These are phyloP conservation scores for Oxygymnocypris stewartii DNA, from an alignment of 2,113 vertebrate species.

Conservation along the genomic window DNA sequence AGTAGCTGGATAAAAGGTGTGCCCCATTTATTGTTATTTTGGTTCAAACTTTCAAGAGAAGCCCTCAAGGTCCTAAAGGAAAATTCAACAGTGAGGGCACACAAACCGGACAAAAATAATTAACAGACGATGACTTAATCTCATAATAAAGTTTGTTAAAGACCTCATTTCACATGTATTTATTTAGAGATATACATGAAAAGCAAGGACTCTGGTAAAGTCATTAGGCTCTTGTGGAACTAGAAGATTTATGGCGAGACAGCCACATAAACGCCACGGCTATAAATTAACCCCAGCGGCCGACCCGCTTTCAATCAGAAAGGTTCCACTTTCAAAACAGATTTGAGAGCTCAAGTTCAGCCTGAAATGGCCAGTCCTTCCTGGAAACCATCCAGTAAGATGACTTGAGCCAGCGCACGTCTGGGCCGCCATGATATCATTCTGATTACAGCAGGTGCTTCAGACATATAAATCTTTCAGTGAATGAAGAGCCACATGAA, in stretches of 20 bases:
- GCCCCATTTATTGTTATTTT: constrained; percentile 13
- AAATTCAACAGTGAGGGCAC: background rate
- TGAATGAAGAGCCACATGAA: background rate
- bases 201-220: constrained; percentile 55
- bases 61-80: constrained; percentile 11
- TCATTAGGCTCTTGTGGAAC: constrained; percentile 53
- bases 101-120: constrained; percentile 35
- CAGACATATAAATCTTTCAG: constrained; percentile 1
- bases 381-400: constrained; percentile 18
- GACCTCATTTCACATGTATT: constrained; percentile 35
- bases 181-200: constrained; percentile 38
- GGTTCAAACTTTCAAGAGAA: background rate
- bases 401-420: constrained; percentile 20
- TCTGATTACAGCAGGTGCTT: constrained; percentile 31
- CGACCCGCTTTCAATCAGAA: constrained; percentile 33
- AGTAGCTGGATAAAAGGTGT: background rate
- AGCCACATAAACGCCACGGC: constrained; percentile 54
- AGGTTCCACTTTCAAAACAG: constrained; percentile 43
- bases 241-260: constrained; percentile 57
- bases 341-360: constrained; percentile 45
- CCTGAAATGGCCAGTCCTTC: constrained; percentile 6
- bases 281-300: constrained; percentile 58
- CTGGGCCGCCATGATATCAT: constrained; percentile 7
- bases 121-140: constrained; percentile 43
- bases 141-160: constrained; percentile 42